These are phyloP conservation scores for Ochropacha duplaris DNA, from an alignment of 2,888 invertebrate genomes.

Conservation along the genomic window DNA sequence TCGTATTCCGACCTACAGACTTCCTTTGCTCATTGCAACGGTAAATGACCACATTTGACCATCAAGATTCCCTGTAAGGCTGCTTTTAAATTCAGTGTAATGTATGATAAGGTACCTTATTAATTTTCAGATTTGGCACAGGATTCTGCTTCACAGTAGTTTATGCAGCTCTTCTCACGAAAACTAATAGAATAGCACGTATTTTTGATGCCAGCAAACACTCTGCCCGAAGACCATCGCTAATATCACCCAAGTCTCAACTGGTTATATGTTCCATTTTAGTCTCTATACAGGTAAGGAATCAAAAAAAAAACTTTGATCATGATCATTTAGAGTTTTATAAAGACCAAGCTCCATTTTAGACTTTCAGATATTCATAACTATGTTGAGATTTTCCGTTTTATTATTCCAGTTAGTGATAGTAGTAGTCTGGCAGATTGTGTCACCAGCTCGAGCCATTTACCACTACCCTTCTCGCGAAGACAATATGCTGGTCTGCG, in stretches of 20 bases:
- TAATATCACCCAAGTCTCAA: slow-evolving; percentile 96
- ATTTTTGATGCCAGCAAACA: slow-evolving; percentile 97
- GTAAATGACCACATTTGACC: slow-evolving; percentile 64
- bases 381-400: slow-evolving; percentile 2
- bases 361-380: neutral
- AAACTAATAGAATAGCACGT: slow-evolving; percentile 97
- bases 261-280: slow-evolving; percentile 93
- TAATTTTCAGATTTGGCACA: slow-evolving; percentile 86
- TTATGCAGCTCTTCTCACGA: slow-evolving; percentile 97
- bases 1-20: slow-evolving; percentile 93
- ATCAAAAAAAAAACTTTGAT: neutral
- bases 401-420: slow-evolving; percentile 87
- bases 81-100: neutral
- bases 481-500: slow-evolving; percentile 96
- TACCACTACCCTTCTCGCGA: slow-evolving; percentile 95
- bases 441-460: slow-evolving; percentile 94
- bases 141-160: slow-evolving; percentile 98
- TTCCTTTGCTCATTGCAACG: slow-evolving; percentile 95
- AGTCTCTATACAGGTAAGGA: slow-evolving; percentile 92
- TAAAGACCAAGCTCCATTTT: neutral
- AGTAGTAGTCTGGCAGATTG: slow-evolving; percentile 95
- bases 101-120: neutral
- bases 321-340: neutral
- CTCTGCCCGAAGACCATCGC: slow-evolving; percentile 95
- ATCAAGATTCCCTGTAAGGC: neutral